phyloP scores from a whole-genome alignment of 1,140 invertebrate species.

The Heliconius himera region DNA sequence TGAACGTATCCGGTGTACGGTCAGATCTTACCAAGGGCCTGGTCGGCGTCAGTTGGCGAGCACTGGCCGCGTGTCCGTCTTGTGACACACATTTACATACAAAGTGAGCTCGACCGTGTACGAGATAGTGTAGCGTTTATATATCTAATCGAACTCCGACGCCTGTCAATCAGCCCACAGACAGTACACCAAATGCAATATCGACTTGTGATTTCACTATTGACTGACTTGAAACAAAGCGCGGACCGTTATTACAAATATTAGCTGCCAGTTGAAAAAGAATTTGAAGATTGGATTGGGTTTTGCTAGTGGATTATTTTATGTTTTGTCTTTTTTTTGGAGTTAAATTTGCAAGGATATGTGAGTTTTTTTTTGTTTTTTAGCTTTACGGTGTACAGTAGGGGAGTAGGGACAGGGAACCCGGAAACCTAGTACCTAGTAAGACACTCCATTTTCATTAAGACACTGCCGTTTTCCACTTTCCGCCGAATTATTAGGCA shows the following conservation, averaged over 20 bases:
- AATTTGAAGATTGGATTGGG: not conserved
- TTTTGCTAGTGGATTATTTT: too few relatives aligned
- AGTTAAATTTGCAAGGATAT: too few relatives aligned
- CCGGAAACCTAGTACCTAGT: not conserved
- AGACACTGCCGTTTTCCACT: not conserved
- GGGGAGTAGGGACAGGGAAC: too few relatives aligned
- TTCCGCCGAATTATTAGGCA: not conserved
- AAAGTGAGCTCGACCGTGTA: conserved; percentile 59
- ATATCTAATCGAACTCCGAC: conserved; percentile 69
- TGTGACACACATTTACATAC: conserved; percentile 69
- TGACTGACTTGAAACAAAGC: conserved; percentile 28
- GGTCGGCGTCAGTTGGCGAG: conserved; percentile 24
- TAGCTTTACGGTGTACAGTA: too few relatives aligned
- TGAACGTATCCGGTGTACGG: conserved; percentile 20
- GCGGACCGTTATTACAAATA: conserved; percentile 4
- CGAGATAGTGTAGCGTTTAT: conserved; percentile 57
- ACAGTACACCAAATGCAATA: conserved; percentile 54
- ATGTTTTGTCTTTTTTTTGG: not conserved
- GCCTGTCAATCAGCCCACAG: conserved; percentile 63
- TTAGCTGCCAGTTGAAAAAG: not conserved
- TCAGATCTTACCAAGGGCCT: conserved; percentile 17
- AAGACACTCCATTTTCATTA: too few relatives aligned
- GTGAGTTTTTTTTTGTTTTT: too few relatives aligned
- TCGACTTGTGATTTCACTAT: conserved; percentile 49
- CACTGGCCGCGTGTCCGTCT: conserved; percentile 45